Evolutionary conservation across 2,113 vertebrate genomes (phyloP), one percentile per base, ranked within the genome.

Genomic region (Dipodomys spectabilis): DNA sequence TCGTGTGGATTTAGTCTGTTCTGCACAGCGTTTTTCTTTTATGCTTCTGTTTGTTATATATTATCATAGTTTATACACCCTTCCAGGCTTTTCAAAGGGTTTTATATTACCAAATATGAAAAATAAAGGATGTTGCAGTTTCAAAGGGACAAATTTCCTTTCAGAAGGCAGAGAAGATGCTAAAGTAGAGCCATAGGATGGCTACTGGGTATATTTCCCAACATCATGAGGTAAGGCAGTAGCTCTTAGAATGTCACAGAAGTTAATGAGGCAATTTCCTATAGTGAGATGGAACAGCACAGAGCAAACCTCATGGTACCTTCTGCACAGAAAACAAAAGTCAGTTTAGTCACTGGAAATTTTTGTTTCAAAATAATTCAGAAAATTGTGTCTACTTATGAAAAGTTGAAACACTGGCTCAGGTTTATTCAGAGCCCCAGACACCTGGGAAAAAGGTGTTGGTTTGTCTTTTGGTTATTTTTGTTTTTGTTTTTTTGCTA

Each of bases 21-120:
- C 62, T 67, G 68, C 35, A 69, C 0, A 5, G 74, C 82, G 90
- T 95, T 92, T 97, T 95, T 95, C 95, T 94, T 96, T 96, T 88
- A 95, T 96, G 80, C 89, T 96, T 88, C 88, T 87, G 93, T 97
- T 97, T 97, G 95, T 95, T 97, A 93, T 88, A 96, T 96, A 96
- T 97, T 96, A 92, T 93, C 96, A 95, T 96, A 78, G 79, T 96
- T 96, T 96, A 92, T 95, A 94, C 94, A 82, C 64, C 65, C 79
- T 95, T 96, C 89, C 69, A 92, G 94, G 92, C 44, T 95, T 97
- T 96, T 93, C 88, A 90, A 96, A 96, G 79, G 44, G 78, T 72
- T 95, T 92, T 90, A 68, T 93, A 93, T 93, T 95, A 87, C 86
- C 82, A 93, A 96, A 85, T 67, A 93, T 62, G 64, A 92, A 93